Evolutionary conservation across 2,888 invertebrate genomes (phyloP), one percentile per base, ranked within the genome.

Genomic region (Sisyra terminalis): DNA sequence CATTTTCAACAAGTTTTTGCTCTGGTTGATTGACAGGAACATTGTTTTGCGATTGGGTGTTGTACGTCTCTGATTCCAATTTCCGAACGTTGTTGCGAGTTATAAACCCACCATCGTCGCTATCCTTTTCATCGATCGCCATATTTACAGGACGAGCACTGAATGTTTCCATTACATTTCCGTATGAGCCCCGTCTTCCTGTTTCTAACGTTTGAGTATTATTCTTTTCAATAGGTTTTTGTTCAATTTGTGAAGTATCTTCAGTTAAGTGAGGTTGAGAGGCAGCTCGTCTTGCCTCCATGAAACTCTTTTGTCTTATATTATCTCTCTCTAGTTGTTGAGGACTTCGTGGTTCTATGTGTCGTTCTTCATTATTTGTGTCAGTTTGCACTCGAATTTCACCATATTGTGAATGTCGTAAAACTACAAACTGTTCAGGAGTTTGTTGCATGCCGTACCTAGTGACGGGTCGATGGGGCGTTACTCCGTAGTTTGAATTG

Each of bases 181-280:
- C 71, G 45, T 75, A 68, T 0, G 75, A 75, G 44, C 73, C 73
- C 50, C 75, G 60, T 51, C 75, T 49, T 16, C 53, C 50, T 10
- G 54, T 53, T 10, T 49, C 45, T 54, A 53, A 49, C 60, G 60
- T 38, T 58, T 64, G 46, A 42, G 2, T 56, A 58, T 10, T 58
- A 52, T 53, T 67, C 66, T 14, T 58, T 58, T 53, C 65, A 56
- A 3, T 56, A 58, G 10, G 10, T 38, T 38, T 37, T 51, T 58
- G 59, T 24, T 58, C 56, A 43, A 50, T 47, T 45, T 50, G 44
- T 11, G 30, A 17, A 38, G 45, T 45, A 35, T 67, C 66, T 15
- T 70, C 68, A 46, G 60, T 72, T 29, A 79, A 61, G 50, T 79
- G 79, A 2, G 79, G 79, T 50, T 79, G 78, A 0, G 79, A 79